Base-by-base conservation (phyloP, 2,113 vertebrate species). In the Poeciliopsis prolifica region DNA sequence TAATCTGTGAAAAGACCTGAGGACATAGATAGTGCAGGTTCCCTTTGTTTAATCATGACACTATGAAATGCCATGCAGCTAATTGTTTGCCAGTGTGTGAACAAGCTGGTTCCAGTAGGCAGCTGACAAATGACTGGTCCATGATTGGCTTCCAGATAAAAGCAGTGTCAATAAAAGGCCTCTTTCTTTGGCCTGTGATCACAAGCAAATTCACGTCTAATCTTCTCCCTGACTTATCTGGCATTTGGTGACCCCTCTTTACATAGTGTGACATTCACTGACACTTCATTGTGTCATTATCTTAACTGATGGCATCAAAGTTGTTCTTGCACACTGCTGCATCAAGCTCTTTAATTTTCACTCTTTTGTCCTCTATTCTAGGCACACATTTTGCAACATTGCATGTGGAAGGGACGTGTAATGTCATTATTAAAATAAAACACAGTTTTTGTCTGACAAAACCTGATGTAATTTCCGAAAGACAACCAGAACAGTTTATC, bases 131-230 rank as follows among this genome's bases (percentile, higher is more conserved):
- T 35, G 68, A 37, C 35, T 48, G 44, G 63, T 28, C 29, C 66
- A 68, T 29, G 90, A 89, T 90, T 74, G 76, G 75, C 65, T 17
- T 12, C 14, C 4, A 84, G 92, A 94, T 93, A 90, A 91, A 68
- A 80, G 67, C 54, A 28, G 35, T 54, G 61, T 76, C 62, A 79
- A 42, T 83, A 73, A 67, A 72, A 68, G 48, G 60, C 72, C 70
- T 58, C 37, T 51, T 72, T 83, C 68, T 74, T 70, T 81, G 58
- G 28, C 37, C 63, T 72, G 70, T 75, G 71, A 66, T 86, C 65
- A 72, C 78, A 93, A 81, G 77, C 88, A 92, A 91, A 93, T 93
- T 44, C n/a, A 30, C 48, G 22, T 58, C 75, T 75, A 74, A 84
- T 88, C 85, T 86, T 51, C 29, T 5, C 28, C 68, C 33, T 26